phyloP scores from a whole-genome alignment of 2,113 vertebrate genomes.

The Dasyornis broadbenti region DNA sequence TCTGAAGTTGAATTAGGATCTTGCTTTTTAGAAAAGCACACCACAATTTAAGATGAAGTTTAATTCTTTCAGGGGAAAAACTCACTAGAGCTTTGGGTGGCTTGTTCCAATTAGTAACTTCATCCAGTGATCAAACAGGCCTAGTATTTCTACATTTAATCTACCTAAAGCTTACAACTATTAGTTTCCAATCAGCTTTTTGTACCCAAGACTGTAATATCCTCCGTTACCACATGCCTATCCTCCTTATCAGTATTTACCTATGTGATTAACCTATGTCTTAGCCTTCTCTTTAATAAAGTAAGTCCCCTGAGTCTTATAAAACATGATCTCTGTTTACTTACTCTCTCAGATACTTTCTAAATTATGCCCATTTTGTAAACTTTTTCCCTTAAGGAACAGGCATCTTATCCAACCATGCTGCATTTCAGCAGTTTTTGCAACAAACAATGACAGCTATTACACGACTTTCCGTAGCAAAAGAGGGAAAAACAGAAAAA shows the following conservation, averaged over 20 bases:
- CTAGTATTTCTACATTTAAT: neutral
- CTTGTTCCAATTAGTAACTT: neutral
- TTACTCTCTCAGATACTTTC: neutral
- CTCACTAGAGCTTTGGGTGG: neutral
- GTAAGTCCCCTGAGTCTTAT: neutral
- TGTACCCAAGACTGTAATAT: neutral
- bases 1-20: neutral
- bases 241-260: neutral
- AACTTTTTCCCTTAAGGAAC: neutral
- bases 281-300: neutral
- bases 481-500: neutral
- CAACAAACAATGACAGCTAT: neutral
- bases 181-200: neutral
- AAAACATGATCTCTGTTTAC: neutral
- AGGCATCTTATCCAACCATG: neutral
- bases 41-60: neutral
- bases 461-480: neutral
- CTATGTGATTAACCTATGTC: neutral
- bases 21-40: neutral
- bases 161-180: neutral
- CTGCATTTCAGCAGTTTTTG: neutral
- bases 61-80: neutral
- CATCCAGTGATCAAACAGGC: neutral
- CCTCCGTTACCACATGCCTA: neutral
- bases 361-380: neutral